A percentile compares a stretch with the other conserved stretches of the same genome.
Conservation (phyloP, 1,140 invertebrate genomes). For the Tetramorium parvispinum region DNA sequence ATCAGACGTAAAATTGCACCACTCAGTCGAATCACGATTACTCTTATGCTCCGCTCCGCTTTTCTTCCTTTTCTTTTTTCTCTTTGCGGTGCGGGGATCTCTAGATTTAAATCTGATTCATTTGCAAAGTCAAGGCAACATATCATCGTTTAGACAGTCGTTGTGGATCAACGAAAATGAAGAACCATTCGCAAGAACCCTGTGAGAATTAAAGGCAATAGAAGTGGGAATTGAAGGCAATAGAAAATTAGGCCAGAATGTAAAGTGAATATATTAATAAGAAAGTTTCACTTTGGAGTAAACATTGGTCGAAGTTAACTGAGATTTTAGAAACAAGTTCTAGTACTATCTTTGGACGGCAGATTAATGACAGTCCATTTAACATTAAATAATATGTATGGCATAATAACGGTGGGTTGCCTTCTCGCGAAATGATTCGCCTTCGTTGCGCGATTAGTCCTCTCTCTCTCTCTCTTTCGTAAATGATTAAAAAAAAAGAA, state of each 20-base stretch:
- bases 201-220: neutral
- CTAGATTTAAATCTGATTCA: slow-evolving; percentile 1
- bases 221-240: neutral
- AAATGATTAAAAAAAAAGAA: slow-evolving; percentile 16
- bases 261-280: neutral
- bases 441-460: neutral
- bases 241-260: neutral
- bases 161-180: neutral
- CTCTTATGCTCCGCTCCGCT: neutral
- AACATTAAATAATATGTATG: neutral
- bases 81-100: neutral
- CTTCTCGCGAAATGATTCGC: neutral
- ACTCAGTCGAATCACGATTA: slow-evolving; percentile 46
- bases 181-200: neutral
- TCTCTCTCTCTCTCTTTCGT: slow-evolving; percentile 11
- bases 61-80: neutral
- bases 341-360: neutral
- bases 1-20: slow-evolving; percentile 49
- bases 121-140: slow-evolving; percentile 29
- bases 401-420: neutral
- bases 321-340: neutral
- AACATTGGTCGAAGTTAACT: neutral
- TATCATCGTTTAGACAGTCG: neutral
- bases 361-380: neutral
- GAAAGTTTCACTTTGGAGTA: neutral